These are phyloP conservation scores for Cyaniris semiargus DNA, from an alignment of 2,888 invertebrate genomes.

Conservation along the genomic window DNA sequence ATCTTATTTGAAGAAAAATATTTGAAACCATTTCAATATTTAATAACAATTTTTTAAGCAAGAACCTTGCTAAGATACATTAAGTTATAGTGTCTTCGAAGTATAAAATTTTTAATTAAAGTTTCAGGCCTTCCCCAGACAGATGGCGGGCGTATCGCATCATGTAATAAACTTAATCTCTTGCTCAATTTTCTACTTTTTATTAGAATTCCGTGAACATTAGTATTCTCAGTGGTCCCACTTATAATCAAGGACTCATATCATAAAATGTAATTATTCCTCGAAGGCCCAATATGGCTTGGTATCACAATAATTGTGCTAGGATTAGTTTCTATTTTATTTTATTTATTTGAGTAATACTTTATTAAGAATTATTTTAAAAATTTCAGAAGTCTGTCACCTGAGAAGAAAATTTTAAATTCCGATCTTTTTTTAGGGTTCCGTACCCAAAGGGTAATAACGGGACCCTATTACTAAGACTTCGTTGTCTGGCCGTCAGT, in stretches of 20 bases:
- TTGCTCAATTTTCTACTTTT: background rate
- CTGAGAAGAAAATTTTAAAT: too few relatives aligned
- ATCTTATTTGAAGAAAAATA: background rate
- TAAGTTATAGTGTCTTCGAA: background rate
- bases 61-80: background rate
- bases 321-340: background rate
- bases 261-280: background rate
- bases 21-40: background rate
- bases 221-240: background rate
- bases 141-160: background rate
- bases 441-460: too few relatives aligned
- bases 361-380: too few relatives aligned
- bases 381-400: too few relatives aligned
- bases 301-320: background rate
- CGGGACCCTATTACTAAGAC: too few relatives aligned
- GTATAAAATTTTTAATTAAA: constrained; percentile 15
- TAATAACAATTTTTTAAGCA: background rate
- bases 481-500: too few relatives aligned
- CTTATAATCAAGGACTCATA: background rate
- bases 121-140: background rate
- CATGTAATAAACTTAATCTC: background rate
- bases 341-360: too few relatives aligned
- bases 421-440: too few relatives aligned
- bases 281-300: background rate
- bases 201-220: background rate